Percentiles rank a stretch among this genome's conserved stretches.
These are phyloP conservation scores for Stegodyphus dumicola DNA, from an alignment of 1,140 invertebrate genomes.

Conservation along the genomic window DNA sequence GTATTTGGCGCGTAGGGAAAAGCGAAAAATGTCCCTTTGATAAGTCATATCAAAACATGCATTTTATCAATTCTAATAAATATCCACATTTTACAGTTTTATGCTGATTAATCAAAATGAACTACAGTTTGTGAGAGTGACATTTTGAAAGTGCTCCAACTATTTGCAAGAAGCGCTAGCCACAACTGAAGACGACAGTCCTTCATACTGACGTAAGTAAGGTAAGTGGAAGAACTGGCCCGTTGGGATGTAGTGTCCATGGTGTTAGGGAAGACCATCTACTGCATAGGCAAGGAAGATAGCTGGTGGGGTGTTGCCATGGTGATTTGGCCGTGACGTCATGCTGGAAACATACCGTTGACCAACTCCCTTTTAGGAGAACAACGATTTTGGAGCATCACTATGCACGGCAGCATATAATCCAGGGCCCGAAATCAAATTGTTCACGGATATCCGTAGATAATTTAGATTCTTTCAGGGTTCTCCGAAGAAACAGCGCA, in stretches of 20 bases:
- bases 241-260: slow-evolving; percentile 26
- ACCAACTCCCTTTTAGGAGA: slow-evolving; percentile 41
- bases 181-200: slow-evolving; percentile 23
- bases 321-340: slow-evolving; percentile 45
- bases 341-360: slow-evolving; percentile 50
- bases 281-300: slow-evolving; percentile 39
- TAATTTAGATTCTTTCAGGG: background rate
- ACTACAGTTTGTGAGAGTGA: too few relatives aligned
- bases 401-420: slow-evolving; percentile 27
- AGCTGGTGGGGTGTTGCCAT: slow-evolving; percentile 51
- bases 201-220: background rate
- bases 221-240: slow-evolving; percentile 5
- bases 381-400: slow-evolving; percentile 26
- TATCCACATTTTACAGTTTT: too few relatives aligned
- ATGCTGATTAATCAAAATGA: too few relatives aligned
- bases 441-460: slow-evolving; percentile 10
- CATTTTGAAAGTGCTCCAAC: too few relatives aligned
- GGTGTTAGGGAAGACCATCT: slow-evolving; percentile 27
- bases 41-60: too few relatives aligned
- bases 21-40: too few relatives aligned
- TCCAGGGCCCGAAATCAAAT: slow-evolving; percentile 21
- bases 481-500: background rate
- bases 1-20: too few relatives aligned
- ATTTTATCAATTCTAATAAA: too few relatives aligned
- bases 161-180: background rate